Evolutionary conservation across 2,113 vertebrate species (phyloP).

Genomic region (Chamaea fasciata): DNA sequence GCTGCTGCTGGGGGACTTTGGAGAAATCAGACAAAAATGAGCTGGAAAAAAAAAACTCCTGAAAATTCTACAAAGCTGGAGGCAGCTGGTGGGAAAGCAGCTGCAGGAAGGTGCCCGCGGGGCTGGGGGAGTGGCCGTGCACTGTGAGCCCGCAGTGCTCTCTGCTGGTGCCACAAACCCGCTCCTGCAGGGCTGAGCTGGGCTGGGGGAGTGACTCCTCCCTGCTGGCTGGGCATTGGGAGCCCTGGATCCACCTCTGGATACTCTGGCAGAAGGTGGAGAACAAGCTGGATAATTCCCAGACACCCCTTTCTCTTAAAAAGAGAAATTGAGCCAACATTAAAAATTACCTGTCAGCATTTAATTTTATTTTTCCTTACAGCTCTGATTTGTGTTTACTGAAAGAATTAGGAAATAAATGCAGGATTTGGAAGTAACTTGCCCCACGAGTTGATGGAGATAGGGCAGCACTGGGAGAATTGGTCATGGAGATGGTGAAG

Average conservation of each 20-base stretch:
- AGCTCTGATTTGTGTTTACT: background rate
- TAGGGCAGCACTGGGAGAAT: background rate
- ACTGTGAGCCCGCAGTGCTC: background rate
- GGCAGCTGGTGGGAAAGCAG: background rate
- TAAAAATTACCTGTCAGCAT: background rate
- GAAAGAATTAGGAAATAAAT: background rate
- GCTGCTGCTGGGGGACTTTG: background rate
- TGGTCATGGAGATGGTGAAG: background rate
- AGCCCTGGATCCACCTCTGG: background rate
- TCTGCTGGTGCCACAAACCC: background rate
- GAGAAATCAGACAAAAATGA: background rate
- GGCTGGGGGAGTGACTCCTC: background rate
- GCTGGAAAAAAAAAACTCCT: background rate
- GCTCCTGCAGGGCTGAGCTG: background rate
- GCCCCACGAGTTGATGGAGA: background rate
- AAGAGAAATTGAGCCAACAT: accelerated
- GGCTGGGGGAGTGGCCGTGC: background rate
- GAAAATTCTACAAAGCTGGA: background rate
- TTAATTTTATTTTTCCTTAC: background rate
- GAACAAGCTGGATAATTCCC: background rate
- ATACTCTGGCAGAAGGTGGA: background rate
- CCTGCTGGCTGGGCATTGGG: accelerated
- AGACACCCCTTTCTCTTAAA: background rate
- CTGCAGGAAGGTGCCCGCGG: background rate
- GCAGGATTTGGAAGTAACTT: background rate